Conservation (phyloP, 2,113 vertebrate species). For the Aegypius monachus region DNA sequence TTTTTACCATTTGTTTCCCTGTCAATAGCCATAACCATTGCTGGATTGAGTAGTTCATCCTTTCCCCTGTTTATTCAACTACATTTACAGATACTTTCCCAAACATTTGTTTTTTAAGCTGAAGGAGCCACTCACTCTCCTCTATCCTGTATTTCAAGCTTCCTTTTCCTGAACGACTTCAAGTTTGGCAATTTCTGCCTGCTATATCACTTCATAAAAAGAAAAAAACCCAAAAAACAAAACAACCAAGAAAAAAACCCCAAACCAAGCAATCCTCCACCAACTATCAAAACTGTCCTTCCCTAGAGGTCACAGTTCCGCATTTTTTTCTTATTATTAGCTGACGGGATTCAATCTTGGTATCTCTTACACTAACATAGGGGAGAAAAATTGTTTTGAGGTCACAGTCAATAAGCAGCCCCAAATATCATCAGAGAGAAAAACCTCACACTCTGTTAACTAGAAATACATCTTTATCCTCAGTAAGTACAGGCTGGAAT, state of each 20-base stretch:
- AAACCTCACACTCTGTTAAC: background rate
- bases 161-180: background rate
- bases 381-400: background rate
- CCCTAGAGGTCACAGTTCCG: background rate
- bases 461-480: background rate
- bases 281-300: background rate
- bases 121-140: background rate
- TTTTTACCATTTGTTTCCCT: background rate
- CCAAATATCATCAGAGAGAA: background rate
- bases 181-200: background rate
- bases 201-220: background rate
- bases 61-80: background rate
- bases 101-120: background rate
- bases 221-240: background rate
- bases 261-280: background rate
- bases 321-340: background rate
- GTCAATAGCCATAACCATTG: background rate
- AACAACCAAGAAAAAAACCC: rapidly evolving
- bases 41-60: background rate
- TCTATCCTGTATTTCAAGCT: background rate
- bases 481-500: background rate
- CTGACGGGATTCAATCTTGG: background rate
- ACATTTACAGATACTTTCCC: background rate
- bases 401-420: background rate
- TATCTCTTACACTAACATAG: background rate